phyloP scores from a whole-genome alignment of 2,888 invertebrate species.

The Megastigmus dorsalis region DNA sequence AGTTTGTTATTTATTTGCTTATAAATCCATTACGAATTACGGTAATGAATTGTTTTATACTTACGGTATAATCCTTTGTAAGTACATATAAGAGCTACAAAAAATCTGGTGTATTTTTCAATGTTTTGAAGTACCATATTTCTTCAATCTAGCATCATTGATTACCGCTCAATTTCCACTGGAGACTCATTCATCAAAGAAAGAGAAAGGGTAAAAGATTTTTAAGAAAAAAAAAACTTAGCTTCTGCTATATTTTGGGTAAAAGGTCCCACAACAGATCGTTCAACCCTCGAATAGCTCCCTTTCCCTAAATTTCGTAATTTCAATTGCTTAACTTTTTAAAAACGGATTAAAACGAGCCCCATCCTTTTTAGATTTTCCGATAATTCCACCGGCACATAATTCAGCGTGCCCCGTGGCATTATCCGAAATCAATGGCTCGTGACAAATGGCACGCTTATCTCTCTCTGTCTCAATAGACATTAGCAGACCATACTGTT shows the following conservation, averaged over 20 bases:
- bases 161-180: constrained; percentile 24
- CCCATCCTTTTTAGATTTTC: constrained; percentile 46
- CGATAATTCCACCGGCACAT: constrained; percentile 31
- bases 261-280: constrained; percentile 15
- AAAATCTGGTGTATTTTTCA: too few species aligned
- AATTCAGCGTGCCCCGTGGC: constrained; percentile 30
- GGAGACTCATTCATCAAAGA: constrained; percentile 21
- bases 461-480: constrained; percentile 48
- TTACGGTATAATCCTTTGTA: too few species aligned
- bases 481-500: constrained; percentile 47
- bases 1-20: too few species aligned
- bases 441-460: constrained; percentile 53
- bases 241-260: not conserved
- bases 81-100: too few species aligned
- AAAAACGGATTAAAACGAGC: constrained; percentile 32
- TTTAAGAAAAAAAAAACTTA: not conserved
- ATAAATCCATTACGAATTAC: too few species aligned
- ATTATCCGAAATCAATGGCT: constrained; percentile 53
- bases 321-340: constrained; percentile 46
- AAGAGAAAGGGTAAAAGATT: not conserved
- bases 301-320: constrained; percentile 40
- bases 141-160: too few species aligned
- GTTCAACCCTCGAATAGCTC: not conserved
- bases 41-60: too few species aligned
- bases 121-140: too few species aligned